Evolutionary conservation across 2,113 vertebrate genomes (phyloP), one percentile per base, ranked within the genome.

Genomic region (Neogobius melanostomus): DNA sequence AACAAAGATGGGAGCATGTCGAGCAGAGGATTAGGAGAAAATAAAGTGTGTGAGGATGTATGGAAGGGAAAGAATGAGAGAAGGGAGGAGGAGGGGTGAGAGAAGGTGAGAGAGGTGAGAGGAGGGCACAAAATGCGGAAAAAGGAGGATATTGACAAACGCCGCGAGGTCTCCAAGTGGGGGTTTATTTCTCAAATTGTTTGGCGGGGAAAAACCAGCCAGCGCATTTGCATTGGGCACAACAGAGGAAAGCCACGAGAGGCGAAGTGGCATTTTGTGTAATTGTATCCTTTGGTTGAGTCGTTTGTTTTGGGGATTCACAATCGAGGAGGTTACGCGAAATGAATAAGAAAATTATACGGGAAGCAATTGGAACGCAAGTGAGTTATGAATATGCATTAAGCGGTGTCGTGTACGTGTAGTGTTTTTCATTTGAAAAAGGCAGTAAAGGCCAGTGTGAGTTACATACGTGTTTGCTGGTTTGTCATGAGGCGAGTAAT

Each of bases 1-100:
- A 87, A 90, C 90, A 91, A 89, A 91, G 86, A 85, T 72, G 71
- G 53, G 75, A 87, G 74, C 82, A 84, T 90, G 88, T 87, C 79
- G 85, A 84, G 83, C 59, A 50, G 75, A 49, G 82, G 87, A 91
- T 91, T 90, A 91, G 80, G 75, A 75, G 11, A 47, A 71, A 63
- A 66, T 68, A 75, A 74, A 76, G 70, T 79, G 80, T 16, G 72
- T 15, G 64, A 72, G 72, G 72, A 53, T 14, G 70, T 64, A 71
- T 36, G 28, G 28, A 36, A 4, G 28, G 68, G 59, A 49, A 56
- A 82, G 66, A 74, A 50, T 69, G 43, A 7, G 7, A 17, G 28
- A 6, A 28, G 17, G 53, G 17, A 21, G 53, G 53, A 21, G 53
- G 16, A 5, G 8, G 9, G 11, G 53, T 28, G 17, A 53, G 8